Evolutionary conservation across 2,797 vertebrate species (phyloP).

Genomic region (Liparis tanakae): DNA sequence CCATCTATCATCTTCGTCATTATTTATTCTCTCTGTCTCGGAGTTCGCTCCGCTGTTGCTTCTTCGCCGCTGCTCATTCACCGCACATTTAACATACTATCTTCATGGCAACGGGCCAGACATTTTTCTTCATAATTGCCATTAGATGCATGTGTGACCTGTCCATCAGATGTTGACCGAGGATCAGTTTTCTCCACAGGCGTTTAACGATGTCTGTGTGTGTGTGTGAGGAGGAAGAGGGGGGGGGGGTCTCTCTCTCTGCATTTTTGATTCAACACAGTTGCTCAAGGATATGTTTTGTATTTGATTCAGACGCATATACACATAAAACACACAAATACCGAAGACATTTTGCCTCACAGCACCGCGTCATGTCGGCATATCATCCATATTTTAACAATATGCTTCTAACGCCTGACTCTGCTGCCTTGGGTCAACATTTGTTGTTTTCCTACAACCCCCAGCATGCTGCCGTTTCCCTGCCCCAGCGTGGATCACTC

Average conservation of each 20-base stretch:
- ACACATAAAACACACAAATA: conserved; percentile 39
- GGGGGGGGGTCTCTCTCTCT: conserved; percentile 20
- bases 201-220: conserved; percentile 33
- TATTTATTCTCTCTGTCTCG: conserved; percentile 18
- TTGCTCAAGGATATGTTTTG: conserved; percentile 57
- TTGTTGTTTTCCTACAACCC: conserved; percentile 55
- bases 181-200: conserved; percentile 50
- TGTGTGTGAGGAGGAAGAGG: background rate
- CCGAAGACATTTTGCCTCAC: conserved; percentile 57
- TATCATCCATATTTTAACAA: conserved; percentile 57
- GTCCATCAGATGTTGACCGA: conserved; percentile 72
- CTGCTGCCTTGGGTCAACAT: conserved; percentile 55
- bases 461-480: conserved; percentile 48
- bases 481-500: conserved; percentile 42
- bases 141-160: conserved; percentile 77
- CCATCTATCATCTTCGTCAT: conserved; percentile 35
- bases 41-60: conserved; percentile 43
- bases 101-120: conserved; percentile 78
- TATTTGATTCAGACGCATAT: conserved; percentile 43
- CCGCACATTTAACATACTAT: conserved; percentile 71
- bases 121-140: conserved; percentile 81
- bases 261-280: conserved; percentile 55
- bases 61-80: conserved; percentile 55
- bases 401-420: conserved; percentile 37
- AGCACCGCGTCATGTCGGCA: conserved; percentile 55